phyloP scores from a whole-genome alignment of 2,888 invertebrate genomes.

The Lepas anatifera region DNA sequence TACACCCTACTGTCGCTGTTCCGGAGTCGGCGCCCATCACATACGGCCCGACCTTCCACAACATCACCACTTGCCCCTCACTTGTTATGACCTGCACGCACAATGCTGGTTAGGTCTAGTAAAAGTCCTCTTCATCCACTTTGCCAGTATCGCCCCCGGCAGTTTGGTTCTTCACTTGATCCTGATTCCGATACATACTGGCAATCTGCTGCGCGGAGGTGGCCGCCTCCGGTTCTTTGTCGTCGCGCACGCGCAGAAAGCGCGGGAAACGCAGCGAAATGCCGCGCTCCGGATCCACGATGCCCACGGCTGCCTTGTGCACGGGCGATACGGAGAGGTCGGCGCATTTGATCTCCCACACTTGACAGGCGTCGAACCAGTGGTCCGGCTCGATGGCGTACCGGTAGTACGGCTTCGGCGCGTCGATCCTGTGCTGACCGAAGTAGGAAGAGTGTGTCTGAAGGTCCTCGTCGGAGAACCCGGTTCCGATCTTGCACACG shows the following conservation, averaged over 20 bases:
- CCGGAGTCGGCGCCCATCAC: too few relatives aligned
- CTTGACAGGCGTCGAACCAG: constrained; percentile 65
- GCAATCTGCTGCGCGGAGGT: constrained; percentile 81
- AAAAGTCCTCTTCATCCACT: constrained; percentile 28
- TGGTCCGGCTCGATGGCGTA: constrained; percentile 57
- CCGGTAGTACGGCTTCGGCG: constrained; percentile 49
- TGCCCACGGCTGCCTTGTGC: constrained; percentile 75
- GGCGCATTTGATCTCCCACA: constrained; percentile 96
- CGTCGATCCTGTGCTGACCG: constrained; percentile 56
- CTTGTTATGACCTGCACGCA: too few relatives aligned
- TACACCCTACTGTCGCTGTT: too few relatives aligned
- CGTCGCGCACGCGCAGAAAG: constrained; percentile 77
- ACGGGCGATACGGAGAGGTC: constrained; percentile 93
- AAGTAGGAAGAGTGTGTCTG: constrained; percentile 61
- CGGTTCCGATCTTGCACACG: constrained; percentile 87
- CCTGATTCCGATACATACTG: constrained; percentile 80
- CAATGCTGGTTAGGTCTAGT: too few relatives aligned
- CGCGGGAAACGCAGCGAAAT: constrained; percentile 91
- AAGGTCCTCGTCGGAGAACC: constrained; percentile 85
- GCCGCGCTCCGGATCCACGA: constrained; percentile 79
- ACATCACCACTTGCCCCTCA: too few relatives aligned
- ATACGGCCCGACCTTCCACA: too few relatives aligned
- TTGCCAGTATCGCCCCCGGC: too few relatives aligned
- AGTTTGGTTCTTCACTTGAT: constrained; percentile 52
- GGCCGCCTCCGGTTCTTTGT: constrained; percentile 85